Evolutionary conservation across 2,888 invertebrate species (phyloP), one percentile per base, ranked within the genome.

Genomic region (Eulithis prunata): DNA sequence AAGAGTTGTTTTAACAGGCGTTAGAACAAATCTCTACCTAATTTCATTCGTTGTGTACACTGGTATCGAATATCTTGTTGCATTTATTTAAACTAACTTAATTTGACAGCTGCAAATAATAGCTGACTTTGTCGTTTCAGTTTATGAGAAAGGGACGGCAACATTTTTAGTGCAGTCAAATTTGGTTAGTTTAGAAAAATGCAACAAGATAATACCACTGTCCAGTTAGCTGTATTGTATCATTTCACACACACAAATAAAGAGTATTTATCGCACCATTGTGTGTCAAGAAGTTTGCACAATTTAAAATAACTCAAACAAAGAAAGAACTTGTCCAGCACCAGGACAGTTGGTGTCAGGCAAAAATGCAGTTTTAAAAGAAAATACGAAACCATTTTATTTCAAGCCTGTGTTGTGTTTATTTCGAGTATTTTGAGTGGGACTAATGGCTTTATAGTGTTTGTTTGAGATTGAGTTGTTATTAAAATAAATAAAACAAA

Each of bases 291-390:
- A n/a, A 32, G 4, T 45, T 56, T 32, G 10, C 46, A 45, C 57
- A 47, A 47, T 47, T 47, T 57, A 47, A 57, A 57, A 47, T 41
- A 41, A 55, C 55, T 55, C 49, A 46, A 21, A 55, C 32, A 46
- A 47, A 36, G 55, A 6, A 46, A 47, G 46, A 46, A 57, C 46
- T 13, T 11, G 32, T 58, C 51, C 36, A 4, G 51, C 52, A 13
- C 12, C 4, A 38, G n/a, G 57, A 55, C 55, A 53, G 49, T 52
- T 57, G 53, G 38, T 52, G 47, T 57, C 54, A 45, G n/a, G 8
- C 56, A 64, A 65, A 68, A 65, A 65, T 60, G 62, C 56, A 57
- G 14, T 53, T 46, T 45, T 10, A 57, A 53, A 65, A 47, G 53
- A 65, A 66, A 57, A 61, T 45, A 58, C 49, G 11, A n/a, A 43